Evolutionary conservation across 2,113 vertebrate species (phyloP), one percentile per base, ranked within the genome.

Genomic region (Cisticola juncidis): DNA sequence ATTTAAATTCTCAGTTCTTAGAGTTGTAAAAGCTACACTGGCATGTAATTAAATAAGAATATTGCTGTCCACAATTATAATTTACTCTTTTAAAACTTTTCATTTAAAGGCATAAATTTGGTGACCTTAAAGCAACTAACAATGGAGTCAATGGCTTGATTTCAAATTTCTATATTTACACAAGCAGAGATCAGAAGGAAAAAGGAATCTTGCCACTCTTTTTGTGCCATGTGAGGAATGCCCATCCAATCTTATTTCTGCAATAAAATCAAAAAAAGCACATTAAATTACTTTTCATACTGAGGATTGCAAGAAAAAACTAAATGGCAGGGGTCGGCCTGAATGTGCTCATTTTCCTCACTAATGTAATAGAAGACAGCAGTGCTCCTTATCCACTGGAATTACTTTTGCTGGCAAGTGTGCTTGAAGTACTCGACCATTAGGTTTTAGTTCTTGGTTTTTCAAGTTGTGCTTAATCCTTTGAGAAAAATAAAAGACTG

Each of bases 21-120:
- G n/a, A 93, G 44, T 81, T 86, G 56, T 82, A 96, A 64, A 86
- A 53, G 77, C 88, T 94, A 76, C 53, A 29, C 20, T 81, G 26
- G 45, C 82, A 83, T 93, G 64, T 60, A 88, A 93, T 78, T 92
- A 90, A 92, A 95, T 83, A 90, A 82, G 56, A 88, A 92, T 60
- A 40, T 42, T 90, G 21, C 53, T 88, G 56, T 48, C 80, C 89
- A 53, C 80, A 93, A 92, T 76, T 88, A 86, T 38, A 86, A 95
- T 93, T 78, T 21, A 76, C 21, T 68, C 31, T 71, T 86, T 61
- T 42, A 88, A 92, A 88, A 42, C 28, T 68, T 95, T 92, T 88
- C 5, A 58, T 88, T 93, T 84, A 73, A 66, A 93, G 29, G 68
- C 5, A 4, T 44, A 77, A 80, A 26, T 56, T n/a, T 8, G 6